A percentile compares a stretch with the other conserved stretches of the same genome.
These are phyloP conservation scores for Microctenopoma steveboyesi DNA, from an alignment of 2,797 vertebrate species.

Conservation along the genomic window DNA sequence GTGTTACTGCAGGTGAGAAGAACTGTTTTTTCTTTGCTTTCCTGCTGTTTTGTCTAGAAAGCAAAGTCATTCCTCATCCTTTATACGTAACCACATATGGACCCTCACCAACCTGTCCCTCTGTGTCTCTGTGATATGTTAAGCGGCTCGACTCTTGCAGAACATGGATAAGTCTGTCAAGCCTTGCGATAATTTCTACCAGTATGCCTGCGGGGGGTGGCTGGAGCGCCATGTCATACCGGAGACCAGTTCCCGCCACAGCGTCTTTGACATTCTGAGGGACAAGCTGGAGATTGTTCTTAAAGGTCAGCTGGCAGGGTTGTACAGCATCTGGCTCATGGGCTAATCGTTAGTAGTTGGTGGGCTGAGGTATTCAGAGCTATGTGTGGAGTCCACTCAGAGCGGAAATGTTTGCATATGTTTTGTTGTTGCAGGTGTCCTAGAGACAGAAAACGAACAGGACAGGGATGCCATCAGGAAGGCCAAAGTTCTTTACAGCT, in stretches of 20 bases:
- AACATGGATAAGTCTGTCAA: conserved; percentile 91
- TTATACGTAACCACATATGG: not conserved
- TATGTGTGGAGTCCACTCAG: conserved; percentile 24
- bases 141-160: conserved; percentile 93
- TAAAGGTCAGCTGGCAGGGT: conserved; percentile 85
- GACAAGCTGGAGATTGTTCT: conserved; percentile 95
- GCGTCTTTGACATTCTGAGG: conserved; percentile 93
- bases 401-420: conserved; percentile 29
- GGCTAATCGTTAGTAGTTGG: conserved; percentile 25
- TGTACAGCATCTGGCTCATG: not conserved
- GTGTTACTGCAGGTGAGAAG: conserved; percentile 91
- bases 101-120: not conserved
- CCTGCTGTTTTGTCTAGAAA: conserved; percentile 26
- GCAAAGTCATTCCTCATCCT: conserved; percentile 7
- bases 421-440: conserved; percentile 85
- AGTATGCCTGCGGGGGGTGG: conserved; percentile 96
- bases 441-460: conserved; percentile 83
- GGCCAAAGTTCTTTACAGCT: conserved; percentile 92
- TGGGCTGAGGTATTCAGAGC: conserved; percentile 44
- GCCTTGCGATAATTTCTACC: conserved; percentile 95
- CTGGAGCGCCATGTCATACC: conserved; percentile 91
- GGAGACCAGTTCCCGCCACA: conserved; percentile 93
- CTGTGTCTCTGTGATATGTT: not conserved
- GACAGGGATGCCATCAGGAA: conserved; percentile 93
- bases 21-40: conserved; percentile 16